Evolutionary conservation across 1,140 invertebrate genomes (phyloP), one percentile per base, ranked within the genome.

Genomic region (Zelostemma sp.): DNA sequence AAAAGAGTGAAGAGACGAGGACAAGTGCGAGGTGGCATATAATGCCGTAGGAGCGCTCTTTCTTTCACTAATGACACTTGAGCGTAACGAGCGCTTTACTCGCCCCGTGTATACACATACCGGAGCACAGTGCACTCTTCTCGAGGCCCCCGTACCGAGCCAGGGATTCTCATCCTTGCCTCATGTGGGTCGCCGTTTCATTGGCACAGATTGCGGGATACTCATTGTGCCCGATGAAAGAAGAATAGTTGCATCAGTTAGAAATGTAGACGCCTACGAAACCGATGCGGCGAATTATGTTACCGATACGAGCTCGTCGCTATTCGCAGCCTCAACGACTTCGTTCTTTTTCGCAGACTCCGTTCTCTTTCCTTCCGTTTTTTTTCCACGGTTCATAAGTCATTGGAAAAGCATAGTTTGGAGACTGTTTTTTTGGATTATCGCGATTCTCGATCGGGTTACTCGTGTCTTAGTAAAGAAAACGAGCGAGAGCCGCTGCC

Each of bases 51-150:
- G 43, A 55, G 16, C 17, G 54, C 51, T 68, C 58, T 67, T 60
- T 61, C 47, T 68, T 60, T 60, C 50, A 21, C 50, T 25, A 49
- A 56, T 47, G 5, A 35, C 6, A 41, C 55, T 45, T 41, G 46
- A 19, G 16, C 54, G 49, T 56, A 57, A 63, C 45, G 64, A 72
- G 60, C 59, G 49, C 65, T 14, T 65, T 61, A 49, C 60, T 58
- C 70, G 57, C 56, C 65, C 65, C 61, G 65, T 54, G 60, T 64
- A 48, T 72, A 59, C 65, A 65, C 61, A 68, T 58, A 64, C 50
- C 65, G 69, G 74, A 71, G 79, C 74, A 72, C 76, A 78, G 72
- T 81, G 78, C 76, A 79, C 81, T 79, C 68, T 40, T 63, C 56
- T 50, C 21, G 56, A 80, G 76, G 72, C 76, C 81, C 80, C 78